phyloP scores from a whole-genome alignment of 2,113 vertebrate genomes.

The Larimichthys crocea region DNA sequence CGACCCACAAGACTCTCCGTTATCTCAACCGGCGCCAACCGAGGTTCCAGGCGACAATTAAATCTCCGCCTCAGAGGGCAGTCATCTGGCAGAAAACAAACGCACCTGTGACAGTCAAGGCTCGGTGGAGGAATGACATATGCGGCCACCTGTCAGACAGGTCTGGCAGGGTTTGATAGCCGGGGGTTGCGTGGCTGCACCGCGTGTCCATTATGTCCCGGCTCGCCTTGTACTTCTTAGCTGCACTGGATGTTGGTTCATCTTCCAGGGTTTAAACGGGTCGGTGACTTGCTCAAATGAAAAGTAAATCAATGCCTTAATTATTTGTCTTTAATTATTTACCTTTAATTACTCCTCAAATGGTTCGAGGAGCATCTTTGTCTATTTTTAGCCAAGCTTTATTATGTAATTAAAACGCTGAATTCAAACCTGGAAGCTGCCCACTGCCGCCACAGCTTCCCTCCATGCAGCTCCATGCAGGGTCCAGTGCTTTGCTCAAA shows the following conservation, averaged over 20 bases:
- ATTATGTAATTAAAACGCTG: slow-evolving; percentile 1
- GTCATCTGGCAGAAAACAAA: slow-evolving; percentile 62
- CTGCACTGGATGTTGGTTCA: neutral
- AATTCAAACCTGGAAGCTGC: slow-evolving; percentile 30
- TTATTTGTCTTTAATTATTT: slow-evolving; percentile 25
- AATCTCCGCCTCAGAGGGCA: slow-evolving; percentile 41
- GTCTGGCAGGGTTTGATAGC: slow-evolving; percentile 48
- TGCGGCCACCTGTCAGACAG: slow-evolving; percentile 51
- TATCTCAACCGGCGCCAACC: slow-evolving; percentile 37
- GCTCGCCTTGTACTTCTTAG: neutral
- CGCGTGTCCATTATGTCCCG: slow-evolving; percentile 22
- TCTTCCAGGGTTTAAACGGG: slow-evolving; percentile 1
- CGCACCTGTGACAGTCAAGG: slow-evolving; percentile 55
- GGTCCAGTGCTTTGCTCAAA: slow-evolving; percentile 37
- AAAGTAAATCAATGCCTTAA: slow-evolving; percentile 34
- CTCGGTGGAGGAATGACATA: slow-evolving; percentile 50
- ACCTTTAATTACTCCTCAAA: slow-evolving; percentile 21
- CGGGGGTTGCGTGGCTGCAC: neutral
- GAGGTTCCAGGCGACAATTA: slow-evolving; percentile 54
- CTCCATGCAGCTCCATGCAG: neutral
- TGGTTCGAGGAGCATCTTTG: neutral
- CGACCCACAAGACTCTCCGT: slow-evolving; percentile 5
- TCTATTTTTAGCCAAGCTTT: slow-evolving; percentile 1
- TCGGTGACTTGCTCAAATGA: slow-evolving; percentile 4
- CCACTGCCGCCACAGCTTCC: neutral